These are phyloP conservation scores for Ptilorrhoa leucosticta DNA, from an alignment of 2,113 vertebrate genomes.

Conservation along the genomic window DNA sequence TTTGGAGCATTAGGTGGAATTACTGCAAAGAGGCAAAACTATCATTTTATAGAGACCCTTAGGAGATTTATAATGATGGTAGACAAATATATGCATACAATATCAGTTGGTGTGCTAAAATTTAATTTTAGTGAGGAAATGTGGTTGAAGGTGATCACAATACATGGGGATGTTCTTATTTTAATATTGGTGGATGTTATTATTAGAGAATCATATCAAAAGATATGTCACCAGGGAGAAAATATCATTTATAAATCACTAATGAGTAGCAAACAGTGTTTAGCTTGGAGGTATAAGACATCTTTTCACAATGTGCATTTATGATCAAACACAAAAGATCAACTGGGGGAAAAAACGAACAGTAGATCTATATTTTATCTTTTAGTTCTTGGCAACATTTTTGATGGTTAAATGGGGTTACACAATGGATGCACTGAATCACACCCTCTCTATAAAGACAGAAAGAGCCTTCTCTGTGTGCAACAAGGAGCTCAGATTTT, in stretches of 20 bases:
- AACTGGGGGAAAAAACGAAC: conserved; percentile 53
- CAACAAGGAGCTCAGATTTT: neutral
- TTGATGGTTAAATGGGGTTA: conserved; percentile 52
- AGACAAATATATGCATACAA: conserved; percentile 85
- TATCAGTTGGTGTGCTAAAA: conserved; percentile 84
- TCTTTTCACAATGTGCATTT: conserved; percentile 82
- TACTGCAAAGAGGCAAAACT: conserved; percentile 83
- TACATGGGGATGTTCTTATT: conserved; percentile 89
- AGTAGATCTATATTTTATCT: conserved; percentile 70
- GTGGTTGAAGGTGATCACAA: conserved; percentile 87
- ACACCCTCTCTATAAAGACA: conserved; percentile 8
- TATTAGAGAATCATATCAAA: conserved; percentile 97
- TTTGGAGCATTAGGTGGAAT: conserved; percentile 85
- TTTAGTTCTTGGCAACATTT: conserved; percentile 61
- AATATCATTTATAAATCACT: conserved; percentile 99
- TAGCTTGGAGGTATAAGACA: conserved; percentile 88
- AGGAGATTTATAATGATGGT: conserved; percentile 85
- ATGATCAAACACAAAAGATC: conserved; percentile 81
- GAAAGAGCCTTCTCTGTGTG: neutral
- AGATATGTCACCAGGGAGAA: conserved; percentile 99
- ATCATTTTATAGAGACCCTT: conserved; percentile 84
- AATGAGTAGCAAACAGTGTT: conserved; percentile 97
- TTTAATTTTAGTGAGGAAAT: conserved; percentile 85
- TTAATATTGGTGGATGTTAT: conserved; percentile 96
- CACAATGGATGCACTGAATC: neutral